These are phyloP conservation scores for Trematomus loennbergii DNA, from an alignment of 2,113 vertebrate genomes.

Conservation along the genomic window DNA sequence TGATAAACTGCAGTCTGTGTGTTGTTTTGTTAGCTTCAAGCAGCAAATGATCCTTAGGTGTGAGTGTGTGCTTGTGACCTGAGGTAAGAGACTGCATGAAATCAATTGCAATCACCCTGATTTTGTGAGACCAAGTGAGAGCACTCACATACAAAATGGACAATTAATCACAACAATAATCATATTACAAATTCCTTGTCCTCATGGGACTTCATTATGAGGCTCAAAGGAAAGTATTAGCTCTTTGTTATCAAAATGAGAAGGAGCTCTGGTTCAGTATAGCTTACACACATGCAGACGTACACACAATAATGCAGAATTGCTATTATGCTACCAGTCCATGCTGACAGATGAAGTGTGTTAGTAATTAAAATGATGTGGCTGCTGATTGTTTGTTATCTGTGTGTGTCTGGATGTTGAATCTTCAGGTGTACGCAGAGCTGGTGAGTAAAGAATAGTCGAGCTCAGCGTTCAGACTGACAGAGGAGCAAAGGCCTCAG, in stretches of 20 bases:
- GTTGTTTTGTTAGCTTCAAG: conserved; percentile 10
- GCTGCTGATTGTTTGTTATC: conserved; percentile 4
- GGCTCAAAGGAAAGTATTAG: conserved; percentile 44
- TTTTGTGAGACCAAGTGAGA: conserved; percentile 22
- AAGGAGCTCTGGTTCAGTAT: conserved; percentile 48
- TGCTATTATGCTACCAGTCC: neutral
- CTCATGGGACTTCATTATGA: conserved; percentile 44
- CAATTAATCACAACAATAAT: conserved; percentile 14
- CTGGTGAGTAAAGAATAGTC: conserved; percentile 27
- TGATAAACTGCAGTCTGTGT: conserved; percentile 25
- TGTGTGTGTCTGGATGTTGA: neutral
- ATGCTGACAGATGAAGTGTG: conserved; percentile 6
- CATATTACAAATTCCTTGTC: conserved; percentile 7
- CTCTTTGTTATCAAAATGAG: conserved; percentile 27
- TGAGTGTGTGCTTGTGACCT: neutral
- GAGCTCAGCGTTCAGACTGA: conserved; percentile 47
- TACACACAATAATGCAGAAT: conserved; percentile 16
- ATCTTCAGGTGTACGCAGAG: conserved; percentile 15
- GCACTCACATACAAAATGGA: neutral
- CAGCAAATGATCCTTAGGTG: conserved; percentile 19
- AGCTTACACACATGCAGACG: conserved; percentile 1
- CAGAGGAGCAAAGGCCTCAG: conserved; percentile 52
- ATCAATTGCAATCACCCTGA: conserved; percentile 10
- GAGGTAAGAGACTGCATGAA: conserved; percentile 26
- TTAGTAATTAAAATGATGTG: conserved; percentile 7